phyloP scores from a whole-genome alignment of 2,888 invertebrate species.

The Linnaemya tessellans region DNA sequence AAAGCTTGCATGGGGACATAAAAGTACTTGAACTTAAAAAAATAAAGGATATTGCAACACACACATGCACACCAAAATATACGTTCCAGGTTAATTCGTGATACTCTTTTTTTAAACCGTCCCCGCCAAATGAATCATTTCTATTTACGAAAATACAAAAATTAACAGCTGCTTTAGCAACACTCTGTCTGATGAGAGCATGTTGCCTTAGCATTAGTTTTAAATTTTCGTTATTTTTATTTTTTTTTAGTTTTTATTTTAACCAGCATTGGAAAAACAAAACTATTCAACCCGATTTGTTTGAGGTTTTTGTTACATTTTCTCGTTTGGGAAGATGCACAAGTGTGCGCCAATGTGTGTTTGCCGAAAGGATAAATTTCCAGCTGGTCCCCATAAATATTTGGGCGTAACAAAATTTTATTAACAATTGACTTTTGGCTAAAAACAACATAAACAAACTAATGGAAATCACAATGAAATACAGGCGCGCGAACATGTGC shows the following conservation, averaged over 20 bases:
- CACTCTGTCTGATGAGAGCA: background rate
- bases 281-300: background rate
- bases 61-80: too few relatives aligned
- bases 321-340: background rate
- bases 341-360: background rate
- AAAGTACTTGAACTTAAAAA: background rate
- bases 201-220: background rate
- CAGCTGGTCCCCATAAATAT: constrained; percentile 16
- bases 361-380: constrained; percentile 1
- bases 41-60: too few relatives aligned
- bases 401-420: constrained; percentile 60
- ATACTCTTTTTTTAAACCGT: too few relatives aligned
- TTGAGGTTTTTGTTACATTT: constrained; percentile 4
- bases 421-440: constrained; percentile 69
- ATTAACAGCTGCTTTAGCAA: background rate
- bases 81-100: too few relatives aligned
- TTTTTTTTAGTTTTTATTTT: too few relatives aligned
- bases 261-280: background rate
- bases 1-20: background rate
- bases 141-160: background rate
- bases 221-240: too few relatives aligned
- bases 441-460: constrained; percentile 56
- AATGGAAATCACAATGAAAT: constrained; percentile 12
- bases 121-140: too few relatives aligned
- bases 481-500: constrained; percentile 2